Conservation (phyloP, 2,888 invertebrate species). For the Lamproptera curius region DNA sequence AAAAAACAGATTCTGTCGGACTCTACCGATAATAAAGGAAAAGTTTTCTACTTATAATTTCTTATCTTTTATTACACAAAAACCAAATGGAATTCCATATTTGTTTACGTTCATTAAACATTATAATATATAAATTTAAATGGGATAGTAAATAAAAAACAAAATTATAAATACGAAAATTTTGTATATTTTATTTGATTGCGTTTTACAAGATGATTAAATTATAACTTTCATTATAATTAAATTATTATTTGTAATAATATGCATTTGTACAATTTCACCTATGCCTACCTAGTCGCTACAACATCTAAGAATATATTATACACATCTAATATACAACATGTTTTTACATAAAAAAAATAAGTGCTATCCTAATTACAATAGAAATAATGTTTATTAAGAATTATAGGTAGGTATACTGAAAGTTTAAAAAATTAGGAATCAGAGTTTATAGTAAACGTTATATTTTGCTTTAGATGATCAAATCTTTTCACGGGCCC, state of each 20-base stretch:
- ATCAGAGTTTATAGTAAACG: conserved; percentile 7
- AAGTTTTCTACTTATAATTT: too few species aligned
- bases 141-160: conserved; percentile 25
- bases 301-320: conserved; percentile 68
- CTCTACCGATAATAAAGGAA: too few species aligned
- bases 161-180: conserved; percentile 53
- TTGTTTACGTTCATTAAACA: too few species aligned
- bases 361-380: conserved; percentile 43
- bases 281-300: conserved; percentile 71
- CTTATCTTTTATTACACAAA: too few species aligned
- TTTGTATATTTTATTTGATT: conserved; percentile 75
- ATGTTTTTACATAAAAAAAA: conserved; percentile 70
- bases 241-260: conserved; percentile 64
- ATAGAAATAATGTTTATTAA: conserved; percentile 10
- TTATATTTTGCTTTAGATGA: too few species aligned
- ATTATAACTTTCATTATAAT: conserved; percentile 52
- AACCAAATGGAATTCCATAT: too few species aligned
- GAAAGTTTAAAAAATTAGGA: conserved; percentile 7
- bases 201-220: conserved; percentile 77
- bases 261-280: conserved; percentile 76
- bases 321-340: conserved; percentile 72
- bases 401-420: conserved; percentile 2
- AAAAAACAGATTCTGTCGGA: too few species aligned
- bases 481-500: too few species aligned
- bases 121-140: too few species aligned